Evolutionary conservation across 2,888 invertebrate genomes (phyloP).

Genomic region (Drosophila barbarae): DNA sequence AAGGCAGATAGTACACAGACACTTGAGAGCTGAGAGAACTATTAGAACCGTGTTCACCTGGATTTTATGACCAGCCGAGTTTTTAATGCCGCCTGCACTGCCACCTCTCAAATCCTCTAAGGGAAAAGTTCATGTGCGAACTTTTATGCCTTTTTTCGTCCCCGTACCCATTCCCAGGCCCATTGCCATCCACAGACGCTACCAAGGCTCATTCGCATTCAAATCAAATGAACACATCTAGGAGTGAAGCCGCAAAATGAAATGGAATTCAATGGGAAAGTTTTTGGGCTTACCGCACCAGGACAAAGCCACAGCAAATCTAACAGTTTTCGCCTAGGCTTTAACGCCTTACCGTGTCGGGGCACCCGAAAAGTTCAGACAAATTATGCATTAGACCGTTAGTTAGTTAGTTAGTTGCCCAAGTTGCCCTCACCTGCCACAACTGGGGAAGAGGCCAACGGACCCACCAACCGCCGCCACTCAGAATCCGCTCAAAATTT

Average conservation of each 20-base stretch:
- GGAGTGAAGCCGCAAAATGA: constrained; percentile 63
- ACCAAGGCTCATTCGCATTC: constrained; percentile 49
- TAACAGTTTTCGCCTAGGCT: constrained; percentile 35
- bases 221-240: constrained; percentile 73
- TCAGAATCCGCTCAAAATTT: constrained; percentile 23
- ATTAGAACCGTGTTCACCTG: constrained; percentile 36
- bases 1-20: constrained; percentile 25
- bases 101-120: constrained; percentile 14
- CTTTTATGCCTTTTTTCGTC: constrained; percentile 61
- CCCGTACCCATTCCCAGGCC: neutral
- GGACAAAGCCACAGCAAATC: constrained; percentile 54
- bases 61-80: constrained; percentile 55
- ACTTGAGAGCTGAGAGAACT: constrained; percentile 37
- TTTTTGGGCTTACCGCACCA: constrained; percentile 55
- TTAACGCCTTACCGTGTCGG: constrained; percentile 45
- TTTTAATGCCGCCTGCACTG: constrained; percentile 44
- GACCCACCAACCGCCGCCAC: constrained; percentile 7
- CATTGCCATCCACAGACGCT: constrained; percentile 14
- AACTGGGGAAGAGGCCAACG: neutral
- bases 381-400: constrained; percentile 71
- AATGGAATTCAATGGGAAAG: constrained; percentile 71
- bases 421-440: constrained; percentile 38
- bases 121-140: constrained; percentile 63
- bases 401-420: constrained; percentile 61
- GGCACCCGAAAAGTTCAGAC: constrained; percentile 65